A percentile compares a stretch with the other conserved stretches of the same genome.
Evolutionary conservation across 2,888 invertebrate genomes (phyloP).

Genomic region (Agrotis clavis): DNA sequence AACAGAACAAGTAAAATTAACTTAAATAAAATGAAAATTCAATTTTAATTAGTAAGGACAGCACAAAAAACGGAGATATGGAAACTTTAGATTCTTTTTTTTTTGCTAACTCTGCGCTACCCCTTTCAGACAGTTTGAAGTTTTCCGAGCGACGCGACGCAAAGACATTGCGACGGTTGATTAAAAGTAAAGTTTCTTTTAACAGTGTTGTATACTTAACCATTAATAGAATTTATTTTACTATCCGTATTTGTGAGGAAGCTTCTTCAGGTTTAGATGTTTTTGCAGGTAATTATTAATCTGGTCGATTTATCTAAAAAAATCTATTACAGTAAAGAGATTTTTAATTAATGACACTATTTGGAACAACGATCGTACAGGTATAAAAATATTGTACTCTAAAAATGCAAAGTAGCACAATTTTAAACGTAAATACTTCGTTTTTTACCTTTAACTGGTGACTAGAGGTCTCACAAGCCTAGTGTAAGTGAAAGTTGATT

Average conservation of each 20-base stretch:
- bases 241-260: not conserved
- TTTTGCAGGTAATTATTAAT: too few species aligned
- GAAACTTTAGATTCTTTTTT: constrained; percentile 14
- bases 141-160: constrained; percentile 17
- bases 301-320: too few species aligned
- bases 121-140: constrained; percentile 32
- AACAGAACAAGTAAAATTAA: not conserved
- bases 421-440: too few species aligned
- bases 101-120: constrained; percentile 29
- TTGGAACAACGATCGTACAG: too few species aligned
- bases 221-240: constrained; percentile 10
- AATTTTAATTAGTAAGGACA: constrained; percentile 24
- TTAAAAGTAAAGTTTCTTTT: constrained; percentile 54
- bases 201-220: constrained; percentile 7
- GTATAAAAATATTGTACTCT: too few species aligned
- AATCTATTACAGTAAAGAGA: too few species aligned
- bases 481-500: too few species aligned
- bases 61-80: constrained; percentile 2
- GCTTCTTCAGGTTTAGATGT: too few species aligned
- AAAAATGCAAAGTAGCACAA: too few species aligned
- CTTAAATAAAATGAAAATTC: constrained; percentile 1
- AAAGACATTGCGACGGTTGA: constrained; percentile 37
- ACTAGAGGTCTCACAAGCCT: too few species aligned
- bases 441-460: too few species aligned
- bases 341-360: too few species aligned